A percentile compares a stretch with the other conserved stretches of the same genome.
phyloP scores from a whole-genome alignment of 1,140 invertebrate species.

The Sycophila sp. region DNA sequence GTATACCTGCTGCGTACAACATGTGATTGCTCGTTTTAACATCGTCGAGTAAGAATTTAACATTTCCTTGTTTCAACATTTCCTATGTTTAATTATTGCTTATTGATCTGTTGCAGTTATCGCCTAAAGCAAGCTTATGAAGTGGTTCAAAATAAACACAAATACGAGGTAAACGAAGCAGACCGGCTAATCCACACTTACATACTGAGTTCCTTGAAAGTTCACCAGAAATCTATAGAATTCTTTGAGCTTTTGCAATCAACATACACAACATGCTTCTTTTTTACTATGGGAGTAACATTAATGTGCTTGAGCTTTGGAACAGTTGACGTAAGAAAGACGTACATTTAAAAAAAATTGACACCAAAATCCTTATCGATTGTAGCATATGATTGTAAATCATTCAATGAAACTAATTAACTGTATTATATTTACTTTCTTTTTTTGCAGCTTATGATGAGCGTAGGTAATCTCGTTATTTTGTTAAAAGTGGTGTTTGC shows the following conservation, averaged over 20 bases:
- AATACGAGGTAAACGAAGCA: neutral
- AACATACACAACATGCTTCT: neutral
- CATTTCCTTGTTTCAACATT: neutral
- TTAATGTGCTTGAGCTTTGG: neutral
- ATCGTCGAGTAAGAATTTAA: constrained; percentile 5
- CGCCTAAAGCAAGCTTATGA: neutral
- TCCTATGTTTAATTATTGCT: neutral
- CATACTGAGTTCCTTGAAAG: neutral
- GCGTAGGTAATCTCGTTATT: neutral
- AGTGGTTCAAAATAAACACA: neutral
- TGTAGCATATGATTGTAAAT: no score
- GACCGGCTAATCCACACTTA: neutral
- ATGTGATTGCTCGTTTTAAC: neutral
- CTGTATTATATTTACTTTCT: neutral
- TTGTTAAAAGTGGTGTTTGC: neutral
- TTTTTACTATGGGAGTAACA: neutral
- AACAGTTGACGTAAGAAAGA: neutral
- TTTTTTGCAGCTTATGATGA: neutral
- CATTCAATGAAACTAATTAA: neutral
- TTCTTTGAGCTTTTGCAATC: neutral
- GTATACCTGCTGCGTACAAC: neutral
- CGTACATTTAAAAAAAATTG: no score
- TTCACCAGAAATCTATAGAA: neutral
- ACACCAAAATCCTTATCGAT: no score
- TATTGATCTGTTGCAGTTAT: neutral